Percentiles rank a stretch among this genome's conserved stretches.
Conservation (phyloP, 2,888 invertebrate genomes). For the Listrodromus nycthemerus region DNA sequence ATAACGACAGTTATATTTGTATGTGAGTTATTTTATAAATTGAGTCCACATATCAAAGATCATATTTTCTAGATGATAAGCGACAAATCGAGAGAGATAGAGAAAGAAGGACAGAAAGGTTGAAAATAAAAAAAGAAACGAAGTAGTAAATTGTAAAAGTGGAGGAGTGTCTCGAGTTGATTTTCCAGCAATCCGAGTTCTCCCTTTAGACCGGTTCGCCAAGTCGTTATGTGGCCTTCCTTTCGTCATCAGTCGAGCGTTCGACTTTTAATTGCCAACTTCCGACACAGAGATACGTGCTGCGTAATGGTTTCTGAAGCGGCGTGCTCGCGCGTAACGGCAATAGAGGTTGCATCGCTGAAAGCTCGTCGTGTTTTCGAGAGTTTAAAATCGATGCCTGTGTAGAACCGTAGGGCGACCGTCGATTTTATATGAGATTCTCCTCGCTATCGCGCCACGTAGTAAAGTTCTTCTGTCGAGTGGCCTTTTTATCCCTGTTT, state of each 20-base stretch:
- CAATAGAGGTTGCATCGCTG: slow-evolving; percentile 1
- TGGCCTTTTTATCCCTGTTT: slow-evolving; percentile 4
- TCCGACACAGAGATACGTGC: slow-evolving; percentile 44
- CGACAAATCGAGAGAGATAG: slow-evolving; percentile 64
- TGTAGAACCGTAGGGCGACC: neutral
- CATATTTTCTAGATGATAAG: slow-evolving; percentile 78
- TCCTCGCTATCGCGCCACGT: neutral
- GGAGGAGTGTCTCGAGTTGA: neutral
- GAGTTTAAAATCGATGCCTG: slow-evolving; percentile 46
- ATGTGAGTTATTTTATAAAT: slow-evolving; percentile 79
- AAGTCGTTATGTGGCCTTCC: slow-evolving; percentile 29
- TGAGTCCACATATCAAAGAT: slow-evolving; percentile 80
- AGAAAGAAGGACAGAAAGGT: neutral
- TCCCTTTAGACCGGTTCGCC: slow-evolving; percentile 15
- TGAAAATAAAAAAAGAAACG: slow-evolving; percentile 8
- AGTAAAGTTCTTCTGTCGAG: slow-evolving; percentile 16
- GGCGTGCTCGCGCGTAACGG: neutral
- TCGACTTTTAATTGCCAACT: slow-evolving; percentile 66
- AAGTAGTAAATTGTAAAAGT: slow-evolving; percentile 19
- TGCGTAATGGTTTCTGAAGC: slow-evolving; percentile 38
- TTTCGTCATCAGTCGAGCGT: slow-evolving; percentile 49
- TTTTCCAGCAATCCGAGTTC: slow-evolving; percentile 2
- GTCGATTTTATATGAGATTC: slow-evolving; percentile 30
- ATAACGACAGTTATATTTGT: slow-evolving; percentile 73
- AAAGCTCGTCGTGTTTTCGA: slow-evolving; percentile 39